These are phyloP conservation scores for Chanos chanos DNA, from an alignment of 2,797 vertebrate genomes.

Conservation along the genomic window DNA sequence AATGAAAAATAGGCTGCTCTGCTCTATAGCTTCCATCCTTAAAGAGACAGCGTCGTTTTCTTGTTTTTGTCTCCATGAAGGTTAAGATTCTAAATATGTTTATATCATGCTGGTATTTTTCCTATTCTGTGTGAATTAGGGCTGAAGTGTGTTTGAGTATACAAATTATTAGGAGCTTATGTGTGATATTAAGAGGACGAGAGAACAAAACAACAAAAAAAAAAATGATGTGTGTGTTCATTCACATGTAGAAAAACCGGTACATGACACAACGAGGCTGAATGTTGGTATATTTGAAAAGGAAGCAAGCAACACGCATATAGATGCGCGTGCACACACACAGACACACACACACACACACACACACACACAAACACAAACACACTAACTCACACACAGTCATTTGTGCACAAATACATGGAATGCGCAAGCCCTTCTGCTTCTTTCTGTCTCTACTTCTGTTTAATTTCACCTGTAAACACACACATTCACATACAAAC, in stretches of 20 bases:
- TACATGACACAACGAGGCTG: constrained; percentile 24
- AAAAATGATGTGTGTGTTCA: not conserved
- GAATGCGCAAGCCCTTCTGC: constrained; percentile 12
- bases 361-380: constrained; percentile 51
- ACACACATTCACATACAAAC: constrained; percentile 18
- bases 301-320: constrained; percentile 40
- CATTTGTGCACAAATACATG: constrained; percentile 30
- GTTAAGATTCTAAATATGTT: constrained; percentile 22
- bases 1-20: constrained; percentile 63
- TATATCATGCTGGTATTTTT: too few species aligned
- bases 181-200: constrained; percentile 1
- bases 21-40: constrained; percentile 59
- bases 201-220: not conserved
- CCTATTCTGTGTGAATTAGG: too few species aligned
- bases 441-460: too few species aligned
- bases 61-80: constrained; percentile 39
- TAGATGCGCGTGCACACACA: constrained; percentile 43
- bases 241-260: constrained; percentile 10
- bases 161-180: not conserved
- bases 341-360: constrained; percentile 41
- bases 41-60: constrained; percentile 61
- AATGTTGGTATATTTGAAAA: constrained; percentile 36
- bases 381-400: constrained; percentile 54
- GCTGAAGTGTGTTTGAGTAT: too few species aligned
- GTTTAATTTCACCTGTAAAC: constrained; percentile 5